A percentile compares a stretch with the other conserved stretches of the same genome.
Evolutionary conservation across 1,140 invertebrate genomes (phyloP).

Genomic region (Aphelinus certus): DNA sequence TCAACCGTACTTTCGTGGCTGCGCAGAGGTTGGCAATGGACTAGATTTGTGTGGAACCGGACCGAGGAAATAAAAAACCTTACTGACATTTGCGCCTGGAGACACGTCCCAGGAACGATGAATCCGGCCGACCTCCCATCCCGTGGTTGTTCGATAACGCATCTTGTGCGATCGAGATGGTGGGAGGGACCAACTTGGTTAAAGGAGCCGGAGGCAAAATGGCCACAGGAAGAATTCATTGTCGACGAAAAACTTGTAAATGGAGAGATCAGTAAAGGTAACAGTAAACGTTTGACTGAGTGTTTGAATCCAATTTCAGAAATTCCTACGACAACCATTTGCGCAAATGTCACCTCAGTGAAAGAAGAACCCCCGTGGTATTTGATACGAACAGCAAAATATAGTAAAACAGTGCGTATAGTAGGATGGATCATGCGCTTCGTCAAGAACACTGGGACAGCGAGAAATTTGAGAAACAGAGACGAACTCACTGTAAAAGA

Average conservation of each 20-base stretch:
- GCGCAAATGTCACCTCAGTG: no score
- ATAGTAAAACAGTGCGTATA: slow-evolving; percentile 42
- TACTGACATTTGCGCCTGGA: slow-evolving; percentile 48
- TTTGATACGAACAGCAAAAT: slow-evolving; percentile 40
- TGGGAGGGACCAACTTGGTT: slow-evolving; percentile 47
- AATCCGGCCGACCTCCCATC: slow-evolving; percentile 57
- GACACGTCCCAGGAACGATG: slow-evolving; percentile 51
- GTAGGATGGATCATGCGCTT: slow-evolving; percentile 46
- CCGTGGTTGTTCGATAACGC: background rate
- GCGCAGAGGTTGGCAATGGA: slow-evolving; percentile 38
- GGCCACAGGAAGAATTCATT: slow-evolving; percentile 33
- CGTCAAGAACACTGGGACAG: slow-evolving; percentile 35
- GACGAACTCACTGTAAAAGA: background rate
- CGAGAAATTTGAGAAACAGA: background rate
- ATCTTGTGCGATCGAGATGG: slow-evolving; percentile 39
- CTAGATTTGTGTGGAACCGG: slow-evolving; percentile 49
- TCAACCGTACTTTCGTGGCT: no score
- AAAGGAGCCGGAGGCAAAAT: slow-evolving; percentile 29
- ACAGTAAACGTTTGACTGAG: no score
- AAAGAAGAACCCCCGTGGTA: background rate
- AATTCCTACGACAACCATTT: no score
- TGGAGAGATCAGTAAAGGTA: no score
- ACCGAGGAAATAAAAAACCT: slow-evolving; percentile 48
- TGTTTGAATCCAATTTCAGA: no score
- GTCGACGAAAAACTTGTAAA: no score